These are phyloP conservation scores for Campoplex nolae DNA, from an alignment of 2,888 invertebrate species.

Conservation along the genomic window DNA sequence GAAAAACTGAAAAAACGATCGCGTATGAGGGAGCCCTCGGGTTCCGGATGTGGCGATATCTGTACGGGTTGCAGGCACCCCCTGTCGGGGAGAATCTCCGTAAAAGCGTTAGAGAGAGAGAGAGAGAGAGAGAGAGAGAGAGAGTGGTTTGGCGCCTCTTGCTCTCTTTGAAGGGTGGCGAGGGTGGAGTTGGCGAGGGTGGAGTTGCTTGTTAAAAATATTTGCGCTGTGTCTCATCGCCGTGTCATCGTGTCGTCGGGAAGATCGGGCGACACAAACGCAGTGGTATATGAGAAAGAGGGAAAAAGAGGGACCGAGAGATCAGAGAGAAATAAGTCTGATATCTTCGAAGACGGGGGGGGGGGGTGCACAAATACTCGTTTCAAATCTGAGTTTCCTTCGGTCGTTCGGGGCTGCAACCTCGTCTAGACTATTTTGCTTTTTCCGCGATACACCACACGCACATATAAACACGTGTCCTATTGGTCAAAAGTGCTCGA, in stretches of 20 bases:
- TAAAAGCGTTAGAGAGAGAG: not conserved
- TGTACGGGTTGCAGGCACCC: slow-evolving; percentile 6
- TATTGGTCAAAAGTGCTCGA: not conserved
- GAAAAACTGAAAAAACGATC: not conserved
- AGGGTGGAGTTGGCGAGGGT: slow-evolving; percentile 57
- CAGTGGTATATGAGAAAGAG: slow-evolving; percentile 9
- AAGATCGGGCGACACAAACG: slow-evolving; percentile 54
- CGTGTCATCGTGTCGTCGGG: slow-evolving; percentile 41
- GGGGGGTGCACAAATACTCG: slow-evolving; percentile 53
- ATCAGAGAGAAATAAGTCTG: slow-evolving; percentile 8
- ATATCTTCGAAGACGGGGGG: slow-evolving; percentile 28
- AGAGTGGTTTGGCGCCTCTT: slow-evolving; percentile 1
- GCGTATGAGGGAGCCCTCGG: not conserved
- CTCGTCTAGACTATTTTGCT: slow-evolving; percentile 63
- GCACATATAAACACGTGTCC: not conserved
- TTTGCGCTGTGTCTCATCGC: slow-evolving; percentile 68
- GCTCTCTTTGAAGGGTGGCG: slow-evolving; percentile 12
- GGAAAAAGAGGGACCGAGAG: not conserved
- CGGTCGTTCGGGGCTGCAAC: slow-evolving; percentile 49
- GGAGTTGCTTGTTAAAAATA: slow-evolving; percentile 71
- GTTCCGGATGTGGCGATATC: slow-evolving; percentile 25
- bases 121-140: not conserved
- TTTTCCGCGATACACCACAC: slow-evolving; percentile 44
- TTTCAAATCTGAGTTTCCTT: slow-evolving; percentile 34
- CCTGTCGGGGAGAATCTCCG: not conserved